Conservation (phyloP, 2,797 vertebrate species). For the Craterocephalus amniculus region DNA sequence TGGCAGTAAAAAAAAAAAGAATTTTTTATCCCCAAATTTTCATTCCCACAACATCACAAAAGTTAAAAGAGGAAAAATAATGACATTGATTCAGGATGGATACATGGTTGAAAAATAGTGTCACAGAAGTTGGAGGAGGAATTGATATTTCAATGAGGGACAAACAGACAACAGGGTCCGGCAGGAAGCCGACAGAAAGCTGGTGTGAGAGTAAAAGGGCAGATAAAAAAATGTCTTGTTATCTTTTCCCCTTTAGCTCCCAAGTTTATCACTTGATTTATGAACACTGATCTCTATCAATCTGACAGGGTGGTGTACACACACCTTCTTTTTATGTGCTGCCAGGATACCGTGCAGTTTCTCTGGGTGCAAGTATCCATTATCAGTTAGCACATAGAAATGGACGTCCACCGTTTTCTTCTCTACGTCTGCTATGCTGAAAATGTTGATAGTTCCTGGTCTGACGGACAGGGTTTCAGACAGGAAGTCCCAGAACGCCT, state of each 20-base stretch:
- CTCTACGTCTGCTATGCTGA: slow-evolving; percentile 75
- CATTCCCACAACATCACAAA: slow-evolving; percentile 29
- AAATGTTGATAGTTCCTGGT: slow-evolving; percentile 77
- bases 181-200: slow-evolving; percentile 63
- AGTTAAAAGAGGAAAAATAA: slow-evolving; percentile 15
- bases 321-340: slow-evolving; percentile 85
- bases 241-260: slow-evolving; percentile 57
- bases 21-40: slow-evolving; percentile 16
- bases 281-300: slow-evolving; percentile 71
- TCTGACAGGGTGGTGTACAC: slow-evolving; percentile 51
- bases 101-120: slow-evolving; percentile 13
- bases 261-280: slow-evolving; percentile 67
- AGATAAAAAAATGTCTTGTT: slow-evolving; percentile 68
- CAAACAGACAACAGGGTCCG: slow-evolving; percentile 59
- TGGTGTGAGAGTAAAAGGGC: slow-evolving; percentile 70
- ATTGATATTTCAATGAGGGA: slow-evolving; percentile 51
- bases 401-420: slow-evolving; percentile 78
- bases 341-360: slow-evolving; percentile 81
- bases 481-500: slow-evolving; percentile 82
- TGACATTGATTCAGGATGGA: slow-evolving; percentile 17
- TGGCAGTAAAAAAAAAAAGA: slow-evolving; percentile 34
- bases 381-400: slow-evolving; percentile 77
- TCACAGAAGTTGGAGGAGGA: slow-evolving; percentile 9
- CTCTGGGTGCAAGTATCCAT: slow-evolving; percentile 81
- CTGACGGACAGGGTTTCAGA: slow-evolving; percentile 78